These are phyloP conservation scores for Phalacrocorax pelagicus DNA, from an alignment of 2,113 vertebrate genomes.

Conservation along the genomic window DNA sequence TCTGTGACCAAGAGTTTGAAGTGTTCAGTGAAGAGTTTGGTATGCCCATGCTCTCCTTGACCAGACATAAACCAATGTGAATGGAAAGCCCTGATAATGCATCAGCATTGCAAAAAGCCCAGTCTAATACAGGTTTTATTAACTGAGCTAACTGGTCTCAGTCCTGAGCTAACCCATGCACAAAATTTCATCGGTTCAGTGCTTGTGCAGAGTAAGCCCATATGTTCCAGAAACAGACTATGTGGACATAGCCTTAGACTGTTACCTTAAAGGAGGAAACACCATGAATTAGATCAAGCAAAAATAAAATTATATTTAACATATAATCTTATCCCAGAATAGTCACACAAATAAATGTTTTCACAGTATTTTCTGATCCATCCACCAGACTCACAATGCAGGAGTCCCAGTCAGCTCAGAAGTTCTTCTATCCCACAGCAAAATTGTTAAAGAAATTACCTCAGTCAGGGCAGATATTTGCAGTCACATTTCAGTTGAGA, in stretches of 20 bases:
- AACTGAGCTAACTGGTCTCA: not conserved
- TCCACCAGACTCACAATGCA: not conserved
- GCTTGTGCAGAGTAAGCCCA: not conserved
- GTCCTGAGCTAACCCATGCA: not conserved
- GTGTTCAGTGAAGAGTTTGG: not conserved
- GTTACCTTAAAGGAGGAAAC: not conserved
- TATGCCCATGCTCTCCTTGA: not conserved
- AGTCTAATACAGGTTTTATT: not conserved
- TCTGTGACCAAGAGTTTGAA: not conserved
- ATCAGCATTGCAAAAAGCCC: not conserved
- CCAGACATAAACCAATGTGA: not conserved
- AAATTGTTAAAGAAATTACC: not conserved
- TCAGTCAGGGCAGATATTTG: not conserved
- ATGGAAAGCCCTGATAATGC: not conserved
- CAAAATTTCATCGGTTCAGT: not conserved
- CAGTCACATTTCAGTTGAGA: not conserved
- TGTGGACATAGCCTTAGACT: not conserved
- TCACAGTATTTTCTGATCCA: not conserved
- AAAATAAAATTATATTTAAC: not conserved
- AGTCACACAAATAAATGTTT: not conserved
- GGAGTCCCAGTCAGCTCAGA: not conserved
- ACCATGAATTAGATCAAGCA: not conserved
- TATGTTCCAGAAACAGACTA: not conserved
- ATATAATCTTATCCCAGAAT: not conserved
- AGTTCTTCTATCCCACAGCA: not conserved